Evolutionary conservation across 2,888 invertebrate species (phyloP), one percentile per base, ranked within the genome.

Genomic region (Tipula confusa): DNA sequence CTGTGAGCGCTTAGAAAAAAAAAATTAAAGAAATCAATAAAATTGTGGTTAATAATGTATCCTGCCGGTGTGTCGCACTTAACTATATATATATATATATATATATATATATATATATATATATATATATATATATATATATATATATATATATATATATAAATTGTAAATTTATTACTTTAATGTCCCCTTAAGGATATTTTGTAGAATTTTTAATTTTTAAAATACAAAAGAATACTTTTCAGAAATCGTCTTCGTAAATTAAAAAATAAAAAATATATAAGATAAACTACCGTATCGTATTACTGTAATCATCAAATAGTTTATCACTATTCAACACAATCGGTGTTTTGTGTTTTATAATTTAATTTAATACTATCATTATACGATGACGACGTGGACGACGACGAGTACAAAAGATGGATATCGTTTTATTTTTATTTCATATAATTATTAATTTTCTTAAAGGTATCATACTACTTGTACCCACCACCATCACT

Each of bases 271-370:
- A 43, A n/a, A 43, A 43, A 43, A 43, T n/a, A 18, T 2, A 64
- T 1, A 24, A 24, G 64, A 64, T 64, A 64, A 64, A 64, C 64
- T 64, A 64, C 64, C 9, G 24, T 64, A 64, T 64, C 64, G 64
- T 24, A 64, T 64, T 64, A 64, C 64, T 24, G 64, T 64, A 64
- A 64, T 64, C 64, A 24, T 64, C 64, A 64, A 64, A 64, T 64
- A 64, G 64, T 64, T 64, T 64, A 64, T 64, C 64, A 64, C 64
- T 64, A 24, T 24, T 64, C 64, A 64, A 64, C 64, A 64, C 64
- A 64, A 64, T 64, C 64, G 64, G 64, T 64, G 64, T 64, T 64
- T 64, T 64, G 64, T 64, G 24, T 64, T 64, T 64, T 64, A 24
- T 64, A 64, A 1, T 64, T 64, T 64, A 64, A 64, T 64, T 64